Evolutionary conservation across 1,140 invertebrate species (phyloP).

Genomic region (Cydia strobilella): DNA sequence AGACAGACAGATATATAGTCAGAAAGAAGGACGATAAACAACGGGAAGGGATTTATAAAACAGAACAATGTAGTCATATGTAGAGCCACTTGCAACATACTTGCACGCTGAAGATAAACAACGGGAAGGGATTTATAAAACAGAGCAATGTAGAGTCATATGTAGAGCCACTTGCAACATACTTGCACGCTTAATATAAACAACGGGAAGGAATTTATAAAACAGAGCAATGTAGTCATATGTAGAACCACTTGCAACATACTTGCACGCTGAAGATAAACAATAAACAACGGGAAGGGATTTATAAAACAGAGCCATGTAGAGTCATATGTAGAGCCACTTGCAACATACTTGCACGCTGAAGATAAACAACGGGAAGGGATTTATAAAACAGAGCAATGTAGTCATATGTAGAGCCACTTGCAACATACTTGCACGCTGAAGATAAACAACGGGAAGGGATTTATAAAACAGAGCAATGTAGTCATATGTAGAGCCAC

Average conservation of each 20-base stretch:
- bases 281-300: no score
- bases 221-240: neutral
- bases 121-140: slow-evolving; percentile 9
- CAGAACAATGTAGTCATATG: neutral
- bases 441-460: slow-evolving; percentile 5
- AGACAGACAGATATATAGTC: no score
- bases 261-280: slow-evolving; percentile 17
- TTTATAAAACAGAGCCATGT: no score
- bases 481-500: neutral
- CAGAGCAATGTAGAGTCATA: neutral
- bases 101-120: neutral
- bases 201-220: neutral
- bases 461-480: neutral
- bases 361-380: slow-evolving; percentile 5
- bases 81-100: neutral
- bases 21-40: no score
- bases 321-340: neutral
- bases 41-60: no score
- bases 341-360: slow-evolving; percentile 11
- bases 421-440: slow-evolving; percentile 11
- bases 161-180: neutral
- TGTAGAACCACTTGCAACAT: neutral
- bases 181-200: slow-evolving; percentile 12
- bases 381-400: neutral
- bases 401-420: neutral